Conservation (phyloP, 1,140 invertebrate genomes). For the Panagrolaimus sp. region DNA sequence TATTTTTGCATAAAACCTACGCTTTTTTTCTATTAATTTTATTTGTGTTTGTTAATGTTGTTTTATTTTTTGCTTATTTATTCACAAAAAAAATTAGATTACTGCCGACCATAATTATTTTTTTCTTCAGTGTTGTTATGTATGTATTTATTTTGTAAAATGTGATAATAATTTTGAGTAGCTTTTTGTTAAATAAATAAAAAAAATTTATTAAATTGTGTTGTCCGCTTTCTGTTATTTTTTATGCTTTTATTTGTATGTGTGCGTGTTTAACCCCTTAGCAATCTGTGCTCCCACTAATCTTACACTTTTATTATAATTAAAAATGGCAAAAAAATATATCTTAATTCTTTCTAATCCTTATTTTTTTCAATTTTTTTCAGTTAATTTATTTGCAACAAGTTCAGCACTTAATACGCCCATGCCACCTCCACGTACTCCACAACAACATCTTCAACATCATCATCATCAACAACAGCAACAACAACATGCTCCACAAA, state of each 20-base stretch:
- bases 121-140: not conserved
- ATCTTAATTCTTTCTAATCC: not conserved
- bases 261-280: too few species aligned
- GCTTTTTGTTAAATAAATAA: not conserved
- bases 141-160: not conserved
- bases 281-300: too few species aligned
- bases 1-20: too few species aligned
- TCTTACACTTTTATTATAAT: too few species aligned
- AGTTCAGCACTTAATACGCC: not conserved
- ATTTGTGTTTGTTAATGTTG: too few species aligned
- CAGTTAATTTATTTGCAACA: conserved; percentile 7
- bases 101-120: not conserved
- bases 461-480: too few species aligned
- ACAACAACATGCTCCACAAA: not conserved
- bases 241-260: not conserved
- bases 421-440: conserved; percentile 1
- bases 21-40: too few species aligned
- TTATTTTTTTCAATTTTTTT: conserved; percentile 2
- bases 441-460: not conserved
- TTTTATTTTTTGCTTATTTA: not conserved
- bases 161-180: not conserved
- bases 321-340: not conserved
- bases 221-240: not conserved
- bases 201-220: not conserved
- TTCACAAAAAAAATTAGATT: conserved; percentile 1